These are phyloP conservation scores for Chelon labrosus DNA, from an alignment of 2,797 vertebrate species.

Conservation along the genomic window DNA sequence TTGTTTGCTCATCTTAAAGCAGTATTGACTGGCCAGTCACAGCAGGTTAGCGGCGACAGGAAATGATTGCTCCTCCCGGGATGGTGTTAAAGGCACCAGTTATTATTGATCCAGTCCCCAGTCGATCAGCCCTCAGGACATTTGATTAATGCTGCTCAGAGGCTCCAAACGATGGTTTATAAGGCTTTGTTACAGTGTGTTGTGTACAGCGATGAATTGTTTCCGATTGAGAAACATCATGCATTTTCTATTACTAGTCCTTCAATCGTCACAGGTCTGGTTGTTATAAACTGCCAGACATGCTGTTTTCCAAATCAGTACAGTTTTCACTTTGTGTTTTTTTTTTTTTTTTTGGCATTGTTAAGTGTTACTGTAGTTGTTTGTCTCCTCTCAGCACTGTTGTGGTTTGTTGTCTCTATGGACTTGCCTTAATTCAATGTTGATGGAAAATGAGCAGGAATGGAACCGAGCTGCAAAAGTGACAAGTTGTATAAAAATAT, in stretches of 20 bases:
- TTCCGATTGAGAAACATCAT: conserved; percentile 9
- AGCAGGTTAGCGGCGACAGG: conserved; percentile 68
- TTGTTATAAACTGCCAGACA: conserved; percentile 10
- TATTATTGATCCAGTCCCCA: conserved; percentile 65
- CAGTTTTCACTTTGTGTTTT: conserved; percentile 12
- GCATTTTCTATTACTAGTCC: not conserved
- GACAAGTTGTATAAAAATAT: not conserved
- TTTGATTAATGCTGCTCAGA: conserved; percentile 69
- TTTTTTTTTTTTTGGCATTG: conserved; percentile 20
- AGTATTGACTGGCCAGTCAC: conserved; percentile 66
- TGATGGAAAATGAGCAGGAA: conserved; percentile 30
- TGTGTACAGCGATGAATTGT: conserved; percentile 20
- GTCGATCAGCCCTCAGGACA: conserved; percentile 63
- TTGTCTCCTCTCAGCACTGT: conserved; percentile 27
- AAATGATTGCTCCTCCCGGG: conserved; percentile 67
- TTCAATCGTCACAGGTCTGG: conserved; percentile 1
- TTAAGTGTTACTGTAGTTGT: conserved; percentile 48
- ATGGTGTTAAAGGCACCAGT: conserved; percentile 56
- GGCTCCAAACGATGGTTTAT: conserved; percentile 25
- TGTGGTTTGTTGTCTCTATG: conserved; percentile 48
- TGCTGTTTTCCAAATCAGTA: conserved; percentile 15
- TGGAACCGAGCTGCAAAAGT: not conserved
- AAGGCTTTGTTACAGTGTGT: conserved; percentile 32
- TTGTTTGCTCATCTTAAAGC: conserved; percentile 57
- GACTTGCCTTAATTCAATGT: conserved; percentile 61